These are phyloP conservation scores for Odontocerum albicorne DNA, from an alignment of 2,888 invertebrate species.

Conservation along the genomic window DNA sequence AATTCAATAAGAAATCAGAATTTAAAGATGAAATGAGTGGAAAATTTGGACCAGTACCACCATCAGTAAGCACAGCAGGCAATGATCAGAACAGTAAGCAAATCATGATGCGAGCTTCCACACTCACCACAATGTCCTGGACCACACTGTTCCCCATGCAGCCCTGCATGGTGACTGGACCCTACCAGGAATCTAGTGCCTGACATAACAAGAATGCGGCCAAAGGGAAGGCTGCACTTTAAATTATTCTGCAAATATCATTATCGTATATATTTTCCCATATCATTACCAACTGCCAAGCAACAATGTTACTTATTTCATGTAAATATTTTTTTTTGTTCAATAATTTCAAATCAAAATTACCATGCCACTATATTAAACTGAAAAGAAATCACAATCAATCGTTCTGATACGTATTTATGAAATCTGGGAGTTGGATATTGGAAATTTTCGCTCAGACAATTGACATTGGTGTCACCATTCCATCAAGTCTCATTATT, in stretches of 20 bases:
- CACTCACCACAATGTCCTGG: slow-evolving; percentile 80
- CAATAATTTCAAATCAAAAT: background rate
- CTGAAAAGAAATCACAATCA: no score
- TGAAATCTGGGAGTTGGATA: no score
- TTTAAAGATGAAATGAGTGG: slow-evolving; percentile 45
- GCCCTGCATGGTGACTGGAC: slow-evolving; percentile 83
- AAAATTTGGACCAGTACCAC: slow-evolving; percentile 47
- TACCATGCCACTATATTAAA: no score
- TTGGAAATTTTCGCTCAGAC: no score
- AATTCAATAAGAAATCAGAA: slow-evolving; percentile 45
- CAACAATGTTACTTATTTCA: background rate
- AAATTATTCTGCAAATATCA: slow-evolving; percentile 10
- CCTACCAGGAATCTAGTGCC: slow-evolving; percentile 71
- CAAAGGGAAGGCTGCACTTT: slow-evolving; percentile 17
- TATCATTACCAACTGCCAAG: background rate
- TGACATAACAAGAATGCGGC: slow-evolving; percentile 43
- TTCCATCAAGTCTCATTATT: slow-evolving; percentile 30
- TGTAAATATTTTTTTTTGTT: background rate
- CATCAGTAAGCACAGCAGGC: slow-evolving; percentile 43
- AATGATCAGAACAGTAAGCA: slow-evolving; percentile 50
- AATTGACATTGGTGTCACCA: slow-evolving; percentile 12
- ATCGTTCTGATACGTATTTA: no score
- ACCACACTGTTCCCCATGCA: slow-evolving; percentile 86
- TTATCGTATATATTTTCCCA: background rate
- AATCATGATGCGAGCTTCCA: slow-evolving; percentile 61